A percentile compares a stretch with the other conserved stretches of the same genome.
These are phyloP conservation scores for Cephus nigrinus DNA, from an alignment of 2,888 invertebrate genomes.

Conservation along the genomic window DNA sequence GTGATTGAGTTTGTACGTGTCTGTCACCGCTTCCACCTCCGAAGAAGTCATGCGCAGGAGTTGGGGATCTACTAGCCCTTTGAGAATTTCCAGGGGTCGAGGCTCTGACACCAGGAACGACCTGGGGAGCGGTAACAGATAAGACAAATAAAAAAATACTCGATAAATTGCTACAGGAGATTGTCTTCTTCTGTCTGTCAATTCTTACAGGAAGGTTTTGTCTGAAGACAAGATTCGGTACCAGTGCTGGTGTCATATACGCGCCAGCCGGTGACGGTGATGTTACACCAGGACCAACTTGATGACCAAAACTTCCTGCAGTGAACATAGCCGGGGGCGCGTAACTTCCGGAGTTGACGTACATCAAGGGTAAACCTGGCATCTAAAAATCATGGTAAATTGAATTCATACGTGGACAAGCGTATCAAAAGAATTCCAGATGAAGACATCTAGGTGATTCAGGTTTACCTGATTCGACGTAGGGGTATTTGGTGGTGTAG, in stretches of 20 bases:
- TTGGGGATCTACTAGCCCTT: constrained; percentile 60
- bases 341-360: constrained; percentile 60
- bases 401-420: not conserved
- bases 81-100: constrained; percentile 61
- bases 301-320: constrained; percentile 55
- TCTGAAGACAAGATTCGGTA: constrained; percentile 61
- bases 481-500: constrained; percentile 61
- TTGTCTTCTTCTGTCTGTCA: not conserved
- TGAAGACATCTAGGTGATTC: not conserved
- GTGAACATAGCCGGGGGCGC: constrained; percentile 55
- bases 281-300: constrained; percentile 52
- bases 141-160: not conserved
- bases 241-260: constrained; percentile 57
- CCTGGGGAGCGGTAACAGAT: constrained; percentile 27
- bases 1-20: constrained; percentile 59
- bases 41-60: constrained; percentile 59
- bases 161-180: not conserved
- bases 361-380: constrained; percentile 61
- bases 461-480: constrained; percentile 55
- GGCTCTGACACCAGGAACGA: constrained; percentile 56
- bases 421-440: not conserved
- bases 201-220: constrained; percentile 60
- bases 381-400: constrained; percentile 39
- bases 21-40: constrained; percentile 57
- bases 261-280: constrained; percentile 53